phyloP scores from a whole-genome alignment of 2,888 invertebrate species.

The Catocala nupta region DNA sequence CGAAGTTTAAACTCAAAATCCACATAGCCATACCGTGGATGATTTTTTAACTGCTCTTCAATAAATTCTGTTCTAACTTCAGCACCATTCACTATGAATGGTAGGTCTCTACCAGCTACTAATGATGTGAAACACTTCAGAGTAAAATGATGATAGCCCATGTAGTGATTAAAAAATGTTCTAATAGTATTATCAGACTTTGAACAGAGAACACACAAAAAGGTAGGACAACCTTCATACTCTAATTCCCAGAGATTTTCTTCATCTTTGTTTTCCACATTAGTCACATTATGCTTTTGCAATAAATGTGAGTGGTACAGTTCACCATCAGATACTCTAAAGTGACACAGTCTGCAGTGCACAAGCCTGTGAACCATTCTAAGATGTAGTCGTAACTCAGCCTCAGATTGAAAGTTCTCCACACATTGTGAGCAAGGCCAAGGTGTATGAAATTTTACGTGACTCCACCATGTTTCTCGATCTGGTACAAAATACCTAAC shows the following conservation, averaged over 20 bases:
- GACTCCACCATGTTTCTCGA: slow-evolving; percentile 72
- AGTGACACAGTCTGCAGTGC: slow-evolving; percentile 80
- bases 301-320: slow-evolving; percentile 75
- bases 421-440: slow-evolving; percentile 83
- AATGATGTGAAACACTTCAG: slow-evolving; percentile 77
- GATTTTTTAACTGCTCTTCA: slow-evolving; percentile 68
- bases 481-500: slow-evolving; percentile 79
- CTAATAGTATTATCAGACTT: slow-evolving; percentile 65
- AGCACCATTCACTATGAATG: slow-evolving; percentile 75
- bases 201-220: slow-evolving; percentile 74
- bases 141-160: slow-evolving; percentile 81
- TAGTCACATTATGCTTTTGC: slow-evolving; percentile 77
- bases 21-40: slow-evolving; percentile 70
- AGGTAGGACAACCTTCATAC: slow-evolving; percentile 65
- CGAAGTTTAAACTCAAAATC: slow-evolving; percentile 61
- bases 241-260: slow-evolving; percentile 75
- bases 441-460: slow-evolving; percentile 76
- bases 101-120: slow-evolving; percentile 73
- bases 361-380: slow-evolving; percentile 71
- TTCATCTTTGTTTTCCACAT: slow-evolving; percentile 65
- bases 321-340: slow-evolving; percentile 73
- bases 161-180: slow-evolving; percentile 78
- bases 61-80: slow-evolving; percentile 76
- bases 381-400: slow-evolving; percentile 69
- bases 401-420: slow-evolving; percentile 70